Evolutionary conservation across 2,888 invertebrate species (phyloP).

Genomic region (Pterostichus madidus): DNA sequence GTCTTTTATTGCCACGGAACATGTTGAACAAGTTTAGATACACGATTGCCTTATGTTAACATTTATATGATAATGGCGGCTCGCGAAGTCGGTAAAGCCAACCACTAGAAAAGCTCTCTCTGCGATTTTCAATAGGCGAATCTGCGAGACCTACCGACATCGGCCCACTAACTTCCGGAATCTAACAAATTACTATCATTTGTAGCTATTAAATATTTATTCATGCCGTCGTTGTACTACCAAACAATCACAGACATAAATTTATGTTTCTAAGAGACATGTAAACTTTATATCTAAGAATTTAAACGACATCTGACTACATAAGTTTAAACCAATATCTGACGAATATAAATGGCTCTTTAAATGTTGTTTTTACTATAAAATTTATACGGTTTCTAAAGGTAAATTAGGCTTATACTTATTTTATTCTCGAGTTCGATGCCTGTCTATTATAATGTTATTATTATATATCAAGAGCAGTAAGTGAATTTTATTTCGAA

Average conservation of each 20-base stretch:
- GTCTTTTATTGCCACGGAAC: constrained; percentile 57
- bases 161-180: constrained; percentile 10
- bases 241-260: not conserved
- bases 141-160: not conserved
- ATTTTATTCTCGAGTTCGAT: too few species aligned
- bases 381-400: too few species aligned
- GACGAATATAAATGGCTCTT: too few species aligned
- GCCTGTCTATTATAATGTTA: too few species aligned
- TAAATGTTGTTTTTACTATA: too few species aligned
- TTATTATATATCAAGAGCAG: too few species aligned
- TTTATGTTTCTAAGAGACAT: constrained; percentile 8
- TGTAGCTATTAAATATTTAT: constrained; percentile 36
- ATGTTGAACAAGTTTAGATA: constrained; percentile 65
- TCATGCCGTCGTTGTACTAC: not conserved
- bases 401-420: too few species aligned
- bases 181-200: constrained; percentile 42
- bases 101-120: not conserved
- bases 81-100: constrained; percentile 36
- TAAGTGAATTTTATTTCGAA: too few species aligned
- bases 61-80: constrained; percentile 69
- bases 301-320: not conserved
- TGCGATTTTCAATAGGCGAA: constrained; percentile 37
- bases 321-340: too few species aligned
- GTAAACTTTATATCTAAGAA: constrained; percentile 2
- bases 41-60: constrained; percentile 68